Percentiles rank a stretch among this genome's conserved stretches.
These are phyloP conservation scores for Ophion costatus DNA, from an alignment of 2,888 invertebrate species.

Conservation along the genomic window DNA sequence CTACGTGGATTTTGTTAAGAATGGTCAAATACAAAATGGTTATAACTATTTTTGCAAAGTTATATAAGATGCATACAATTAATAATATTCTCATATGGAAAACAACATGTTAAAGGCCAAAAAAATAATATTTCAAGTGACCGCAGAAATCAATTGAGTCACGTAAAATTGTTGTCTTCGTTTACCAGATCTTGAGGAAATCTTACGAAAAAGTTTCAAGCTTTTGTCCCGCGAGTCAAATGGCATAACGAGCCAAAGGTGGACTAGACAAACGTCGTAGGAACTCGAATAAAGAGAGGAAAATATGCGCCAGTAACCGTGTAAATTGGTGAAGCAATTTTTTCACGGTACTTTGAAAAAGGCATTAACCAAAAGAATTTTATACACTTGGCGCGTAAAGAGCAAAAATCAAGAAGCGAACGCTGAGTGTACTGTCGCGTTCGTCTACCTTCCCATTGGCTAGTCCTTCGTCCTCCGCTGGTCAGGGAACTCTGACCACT, in stretches of 20 bases:
- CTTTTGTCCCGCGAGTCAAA: slow-evolving; percentile 45
- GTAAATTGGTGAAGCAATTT: slow-evolving; percentile 54
- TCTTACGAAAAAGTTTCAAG: slow-evolving; percentile 32
- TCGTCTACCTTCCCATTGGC: slow-evolving; percentile 47
- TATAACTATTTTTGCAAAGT: too few relatives aligned
- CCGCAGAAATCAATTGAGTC: background rate
- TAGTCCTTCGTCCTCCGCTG: slow-evolving; percentile 56
- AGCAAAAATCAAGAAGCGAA: slow-evolving; percentile 19
- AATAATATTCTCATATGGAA: too few relatives aligned
- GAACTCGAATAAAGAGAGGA: slow-evolving; percentile 5
- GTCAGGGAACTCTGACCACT: slow-evolving; percentile 41
- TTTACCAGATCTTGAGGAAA: background rate
- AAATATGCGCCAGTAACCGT: background rate
- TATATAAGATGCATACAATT: too few relatives aligned
- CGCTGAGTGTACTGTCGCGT: slow-evolving; percentile 41
- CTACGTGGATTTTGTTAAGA: too few relatives aligned
- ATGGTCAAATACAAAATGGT: too few relatives aligned
- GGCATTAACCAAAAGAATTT: slow-evolving; percentile 21
- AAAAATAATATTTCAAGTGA: too few relatives aligned
- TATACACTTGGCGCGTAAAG: slow-evolving; percentile 13
- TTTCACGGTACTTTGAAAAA: slow-evolving; percentile 33
- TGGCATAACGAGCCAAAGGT: slow-evolving; percentile 51
- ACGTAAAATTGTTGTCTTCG: background rate
- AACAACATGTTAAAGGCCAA: too few relatives aligned
- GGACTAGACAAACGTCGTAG: background rate